A percentile compares a stretch with the other conserved stretches of the same genome.
Evolutionary conservation across 2,888 invertebrate species (phyloP).

Genomic region (Drosophila mimetica): DNA sequence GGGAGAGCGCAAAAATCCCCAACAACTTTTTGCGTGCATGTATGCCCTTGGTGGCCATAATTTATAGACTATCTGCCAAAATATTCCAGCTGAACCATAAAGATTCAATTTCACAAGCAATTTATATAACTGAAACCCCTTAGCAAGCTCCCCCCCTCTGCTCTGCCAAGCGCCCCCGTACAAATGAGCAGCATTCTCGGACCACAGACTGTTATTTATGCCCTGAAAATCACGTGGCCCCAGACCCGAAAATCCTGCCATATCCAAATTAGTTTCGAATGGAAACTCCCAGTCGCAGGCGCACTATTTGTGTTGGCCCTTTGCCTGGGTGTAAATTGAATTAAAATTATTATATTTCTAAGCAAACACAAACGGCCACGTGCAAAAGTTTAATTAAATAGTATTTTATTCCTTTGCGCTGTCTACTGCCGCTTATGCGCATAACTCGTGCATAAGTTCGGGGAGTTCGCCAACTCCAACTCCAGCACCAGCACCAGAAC

Average conservation of each 20-base stretch:
- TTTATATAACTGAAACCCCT: conserved; percentile 74
- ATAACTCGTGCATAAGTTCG: conserved; percentile 75
- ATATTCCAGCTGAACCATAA: conserved; percentile 80
- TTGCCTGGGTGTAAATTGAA: conserved; percentile 62
- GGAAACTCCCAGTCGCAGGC: conserved; percentile 15
- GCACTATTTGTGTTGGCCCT: conserved; percentile 44
- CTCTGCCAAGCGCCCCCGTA: conserved; percentile 23
- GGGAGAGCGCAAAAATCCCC: conserved; percentile 39
- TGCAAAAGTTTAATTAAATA: conserved; percentile 79
- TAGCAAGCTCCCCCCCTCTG: no score
- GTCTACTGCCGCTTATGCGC: conserved; percentile 60
- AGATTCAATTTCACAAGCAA: conserved; percentile 81
- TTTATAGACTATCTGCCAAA: conserved; percentile 80
- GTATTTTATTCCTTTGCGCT: conserved; percentile 64
- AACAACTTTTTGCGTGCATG: conserved; percentile 60
- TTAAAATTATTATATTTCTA: conserved; percentile 69
- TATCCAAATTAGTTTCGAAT: conserved; percentile 54
- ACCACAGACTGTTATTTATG: conserved; percentile 69
- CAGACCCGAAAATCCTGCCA: conserved; percentile 31
- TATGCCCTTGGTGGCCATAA: conserved; percentile 81
- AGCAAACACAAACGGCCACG: conserved; percentile 49
- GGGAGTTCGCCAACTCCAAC: conserved; percentile 8
- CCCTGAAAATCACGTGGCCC: conserved; percentile 50
- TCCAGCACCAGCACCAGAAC: conserved; percentile 22
- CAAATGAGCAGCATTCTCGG: conserved; percentile 71